A percentile compares a stretch with the other conserved stretches of the same genome.
These are phyloP conservation scores for Pseudococcus jackbeardsleyi DNA, from an alignment of 2,888 invertebrate genomes.

Conservation along the genomic window DNA sequence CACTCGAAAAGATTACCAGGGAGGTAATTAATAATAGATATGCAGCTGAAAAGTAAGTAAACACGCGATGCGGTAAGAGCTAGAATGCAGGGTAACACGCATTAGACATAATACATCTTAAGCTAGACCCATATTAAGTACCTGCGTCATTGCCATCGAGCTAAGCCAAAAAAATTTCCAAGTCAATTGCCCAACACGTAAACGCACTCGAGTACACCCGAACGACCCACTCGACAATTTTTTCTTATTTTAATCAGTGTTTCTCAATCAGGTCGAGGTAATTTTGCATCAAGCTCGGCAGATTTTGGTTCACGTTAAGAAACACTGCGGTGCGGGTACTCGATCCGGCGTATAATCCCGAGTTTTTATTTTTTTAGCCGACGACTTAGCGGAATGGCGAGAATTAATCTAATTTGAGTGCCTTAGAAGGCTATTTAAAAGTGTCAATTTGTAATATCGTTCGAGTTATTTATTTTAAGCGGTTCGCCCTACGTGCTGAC, in stretches of 20 bases:
- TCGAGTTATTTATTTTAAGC: slow-evolving; percentile 40
- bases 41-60: background rate
- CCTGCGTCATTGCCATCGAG: slow-evolving; percentile 5
- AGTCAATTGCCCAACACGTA: slow-evolving; percentile 31
- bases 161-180: slow-evolving; percentile 11
- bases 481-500: slow-evolving; percentile 36
- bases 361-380: slow-evolving; percentile 35
- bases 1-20: background rate
- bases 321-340: slow-evolving; percentile 20
- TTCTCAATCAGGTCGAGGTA: background rate
- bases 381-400: slow-evolving; percentile 37
- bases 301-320: background rate
- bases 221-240: slow-evolving; percentile 18
- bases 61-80: background rate
- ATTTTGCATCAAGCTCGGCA: background rate
- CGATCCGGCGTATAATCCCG: background rate
- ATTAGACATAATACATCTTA: slow-evolving; percentile 41
- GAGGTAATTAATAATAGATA: background rate
- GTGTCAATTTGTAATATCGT: background rate
- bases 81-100: slow-evolving; percentile 5
- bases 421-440: slow-evolving; percentile 40
- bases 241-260: background rate
- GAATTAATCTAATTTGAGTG: slow-evolving; percentile 30
- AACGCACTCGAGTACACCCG: background rate
- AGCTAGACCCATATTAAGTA: background rate